Base-by-base conservation (phyloP, 2,113 vertebrate genomes). In the Trematocara macrostoma region DNA sequence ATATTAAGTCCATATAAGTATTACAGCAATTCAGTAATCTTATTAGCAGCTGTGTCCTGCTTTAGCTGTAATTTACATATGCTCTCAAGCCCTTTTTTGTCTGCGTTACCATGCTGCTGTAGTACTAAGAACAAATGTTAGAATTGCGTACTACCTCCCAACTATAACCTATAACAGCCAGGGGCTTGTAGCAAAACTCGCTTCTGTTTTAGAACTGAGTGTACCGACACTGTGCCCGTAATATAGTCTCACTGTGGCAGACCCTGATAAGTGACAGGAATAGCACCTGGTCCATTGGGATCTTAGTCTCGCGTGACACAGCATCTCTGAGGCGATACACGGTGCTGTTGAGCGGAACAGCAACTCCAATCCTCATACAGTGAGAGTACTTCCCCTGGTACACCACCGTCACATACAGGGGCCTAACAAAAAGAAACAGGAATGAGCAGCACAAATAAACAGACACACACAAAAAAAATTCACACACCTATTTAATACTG, bases 311-410 rank as follows among this genome's bases (percentile, higher is more conserved):
- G 2, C 96, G 92, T 56, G 99, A 97, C 71, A 99, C 97, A 0
- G 98, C 98, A 91, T 99, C 98, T 86, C 98, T 94, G 86, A 99
- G 97, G 91, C 97, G 97, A 89, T 97, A 98, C 74, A 99, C 97
- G 0, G 97, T 98, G 56, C 98, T 98, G 5, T 97, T 97, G 83
- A 99, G 92, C 47, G 99, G 99, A 88, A 99, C 98, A 0, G 98
- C 98, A 59, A 99, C 98, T 0, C 98, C 99, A 1, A 99, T 97
- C 85, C 98, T 96, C 97, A 99, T 99, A 92, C 98, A 99, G 95
- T 99, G 98, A 0, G 99, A 99, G 90, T 98, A 99, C 85, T 99
- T 99, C 42, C 98, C 98, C 94, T 97, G 98, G 95, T 99, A 99
- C 78, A 99, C 99, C 93, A 99, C 97, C 0, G 98, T 99, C 94